Evolutionary conservation across 1,140 invertebrate species (phyloP).

Genomic region (Drosophila bocqueti): DNA sequence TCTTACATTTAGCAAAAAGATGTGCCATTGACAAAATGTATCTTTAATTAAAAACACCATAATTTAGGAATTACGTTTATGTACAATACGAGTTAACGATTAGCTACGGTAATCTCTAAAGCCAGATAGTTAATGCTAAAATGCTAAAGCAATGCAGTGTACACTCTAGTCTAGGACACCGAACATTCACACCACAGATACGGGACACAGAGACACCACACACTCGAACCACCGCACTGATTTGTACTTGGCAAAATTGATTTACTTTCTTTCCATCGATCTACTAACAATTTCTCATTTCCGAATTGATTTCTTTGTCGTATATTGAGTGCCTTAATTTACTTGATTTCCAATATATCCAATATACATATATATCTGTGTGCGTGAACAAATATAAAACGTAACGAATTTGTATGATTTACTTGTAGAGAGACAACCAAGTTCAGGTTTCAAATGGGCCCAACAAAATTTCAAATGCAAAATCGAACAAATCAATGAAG

Average conservation of each 20-base stretch:
- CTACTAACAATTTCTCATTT: slow-evolving; percentile 59
- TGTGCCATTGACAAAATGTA: slow-evolving; percentile 70
- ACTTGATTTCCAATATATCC: slow-evolving; percentile 49
- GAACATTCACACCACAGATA: slow-evolving; percentile 15
- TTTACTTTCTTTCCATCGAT: slow-evolving; percentile 50
- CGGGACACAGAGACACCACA: slow-evolving; percentile 13
- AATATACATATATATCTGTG: slow-evolving; percentile 19
- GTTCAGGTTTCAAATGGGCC: slow-evolving; percentile 81
- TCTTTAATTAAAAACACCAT: slow-evolving; percentile 71
- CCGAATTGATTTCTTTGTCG: slow-evolving; percentile 50
- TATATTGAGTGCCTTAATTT: slow-evolving; percentile 81
- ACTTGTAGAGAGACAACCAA: slow-evolving; percentile 58
- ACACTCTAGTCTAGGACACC: slow-evolving; percentile 36
- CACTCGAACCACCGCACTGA: slow-evolving; percentile 71
- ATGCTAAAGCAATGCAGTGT: slow-evolving; percentile 43
- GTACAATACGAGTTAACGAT: slow-evolving; percentile 63
- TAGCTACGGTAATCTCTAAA: slow-evolving; percentile 57
- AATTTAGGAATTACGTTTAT: slow-evolving; percentile 69
- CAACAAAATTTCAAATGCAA: slow-evolving; percentile 62
- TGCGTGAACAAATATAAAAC: slow-evolving; percentile 26
- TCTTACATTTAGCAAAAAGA: slow-evolving; percentile 50
- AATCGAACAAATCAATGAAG: slow-evolving; percentile 50
- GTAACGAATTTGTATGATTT: slow-evolving; percentile 63
- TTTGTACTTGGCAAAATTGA: slow-evolving; percentile 65
- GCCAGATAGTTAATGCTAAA: slow-evolving; percentile 48